Evolutionary conservation across 2,888 invertebrate species (phyloP), one percentile per base, ranked within the genome.

Genomic region (Trichacis sp.): DNA sequence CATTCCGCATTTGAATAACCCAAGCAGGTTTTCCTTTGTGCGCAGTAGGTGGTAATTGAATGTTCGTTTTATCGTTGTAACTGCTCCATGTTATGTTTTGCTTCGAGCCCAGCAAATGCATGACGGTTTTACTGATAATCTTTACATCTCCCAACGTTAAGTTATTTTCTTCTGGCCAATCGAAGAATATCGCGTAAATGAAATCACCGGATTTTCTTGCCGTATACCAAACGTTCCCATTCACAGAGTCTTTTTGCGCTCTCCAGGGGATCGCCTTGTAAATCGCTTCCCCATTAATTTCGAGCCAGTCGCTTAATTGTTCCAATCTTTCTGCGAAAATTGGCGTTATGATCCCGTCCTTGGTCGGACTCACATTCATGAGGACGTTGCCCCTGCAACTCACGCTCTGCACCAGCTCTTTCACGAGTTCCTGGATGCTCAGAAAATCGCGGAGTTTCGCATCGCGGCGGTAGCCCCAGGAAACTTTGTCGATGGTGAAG

Each of bases 291-390:
- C 96, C 96, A 76, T 96, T 97, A n/a, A 89, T 85, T 1, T 84
- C 77, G 11, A 97, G 85, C 97, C 97, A 97, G 11, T 77, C 53
- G 33, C 84, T 84, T 83, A 36, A 33, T 52, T 55, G 38, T 29
- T 18, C 19, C 8, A 97, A 86, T 43, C 96, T 88, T 78, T 97
- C 95, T 86, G 96, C 92, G 84, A 92, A 96, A 77, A 97, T 92
- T 0, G 94, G 93, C 2, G 88, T 83, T 68, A 97, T 96, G 4
- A 90, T 91, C 2, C 97, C 97, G 73, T 95, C 94, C 78, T 92
- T 93, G 0, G 95, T 94, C 12, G 97, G 96, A 0, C 97, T 96
- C 4, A 96, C 88, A 78, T 97, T 97, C 77, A 95, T 89, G 12
- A 94, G 82, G 12, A 91, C 86, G 79, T 95, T 95, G 87, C 95